Evolutionary conservation across 2,888 invertebrate genomes (phyloP).

Genomic region (Dasysyrphus albostriatus): DNA sequence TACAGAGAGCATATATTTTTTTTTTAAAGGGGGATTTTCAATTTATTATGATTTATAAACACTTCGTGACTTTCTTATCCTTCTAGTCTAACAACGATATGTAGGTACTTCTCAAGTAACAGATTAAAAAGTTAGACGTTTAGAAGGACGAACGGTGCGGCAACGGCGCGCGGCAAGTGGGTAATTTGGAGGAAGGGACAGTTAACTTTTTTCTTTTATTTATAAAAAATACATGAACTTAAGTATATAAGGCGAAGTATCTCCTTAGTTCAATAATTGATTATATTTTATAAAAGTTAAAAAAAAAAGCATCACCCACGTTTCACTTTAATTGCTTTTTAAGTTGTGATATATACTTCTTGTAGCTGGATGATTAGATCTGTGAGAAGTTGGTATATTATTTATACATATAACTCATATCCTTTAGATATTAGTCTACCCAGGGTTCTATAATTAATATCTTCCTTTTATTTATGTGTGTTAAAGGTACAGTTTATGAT

Average conservation of each 20-base stretch:
- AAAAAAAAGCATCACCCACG: background rate
- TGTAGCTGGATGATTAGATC: no score
- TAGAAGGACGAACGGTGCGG: background rate
- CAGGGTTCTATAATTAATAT: no score
- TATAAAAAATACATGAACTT: background rate
- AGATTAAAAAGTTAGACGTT: conserved; percentile 51
- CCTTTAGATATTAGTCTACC: no score
- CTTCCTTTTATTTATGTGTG: no score
- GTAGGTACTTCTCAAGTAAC: conserved; percentile 22
- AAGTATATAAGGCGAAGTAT: background rate
- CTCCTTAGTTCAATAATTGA: conserved; percentile 21
- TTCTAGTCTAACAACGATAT: background rate
- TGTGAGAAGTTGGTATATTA: no score
- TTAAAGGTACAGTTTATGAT: no score
- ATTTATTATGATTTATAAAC: conserved; percentile 68
- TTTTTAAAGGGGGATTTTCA: conserved; percentile 17
- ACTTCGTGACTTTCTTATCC: conserved; percentile 61
- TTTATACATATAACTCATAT: no score
- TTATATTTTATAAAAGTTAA: conserved; percentile 14
- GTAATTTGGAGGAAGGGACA: background rate
- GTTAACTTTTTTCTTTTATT: background rate
- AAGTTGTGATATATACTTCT: background rate
- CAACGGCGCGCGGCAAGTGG: background rate
- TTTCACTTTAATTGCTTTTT: background rate
- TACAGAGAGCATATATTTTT: conserved; percentile 2